Percentiles rank a stretch among this genome's conserved stretches.
Evolutionary conservation across 2,797 vertebrate species (phyloP).

Genomic region (Fringilla coelebs): DNA sequence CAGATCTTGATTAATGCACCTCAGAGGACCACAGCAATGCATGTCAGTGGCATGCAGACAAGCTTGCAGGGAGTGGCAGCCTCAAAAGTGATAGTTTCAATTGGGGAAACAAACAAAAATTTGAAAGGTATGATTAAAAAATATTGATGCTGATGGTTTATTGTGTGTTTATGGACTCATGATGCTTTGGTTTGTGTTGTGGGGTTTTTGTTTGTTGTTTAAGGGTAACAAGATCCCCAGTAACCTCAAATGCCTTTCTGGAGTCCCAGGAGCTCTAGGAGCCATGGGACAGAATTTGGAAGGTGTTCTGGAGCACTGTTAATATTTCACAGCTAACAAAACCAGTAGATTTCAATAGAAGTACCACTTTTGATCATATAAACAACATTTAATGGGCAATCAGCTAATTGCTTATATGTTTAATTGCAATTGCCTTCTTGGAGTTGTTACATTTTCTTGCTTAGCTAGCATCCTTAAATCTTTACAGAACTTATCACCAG

Average conservation of each 20-base stretch:
- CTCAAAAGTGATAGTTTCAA: slow-evolving; percentile 80
- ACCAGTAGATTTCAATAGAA: not conserved
- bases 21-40: slow-evolving; percentile 70
- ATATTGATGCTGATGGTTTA: not conserved
- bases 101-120: slow-evolving; percentile 83
- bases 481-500: not conserved
- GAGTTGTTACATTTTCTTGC: not conserved
- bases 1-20: slow-evolving; percentile 78
- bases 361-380: not conserved
- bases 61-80: slow-evolving; percentile 63
- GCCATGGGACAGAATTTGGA: not conserved
- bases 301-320: not conserved
- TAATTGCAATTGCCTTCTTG: not conserved
- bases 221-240: not conserved
- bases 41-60: slow-evolving; percentile 65
- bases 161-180: not conserved
- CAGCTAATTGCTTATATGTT: not conserved
- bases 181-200: not conserved
- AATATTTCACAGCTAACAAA: not conserved
- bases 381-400: not conserved
- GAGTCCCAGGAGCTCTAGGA: not conserved
- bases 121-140: slow-evolving; percentile 81
- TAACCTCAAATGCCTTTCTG: not conserved
- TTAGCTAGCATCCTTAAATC: not conserved
- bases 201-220: not conserved